Conservation (phyloP, 2,888 invertebrate genomes). For the Cheilosia soror region DNA sequence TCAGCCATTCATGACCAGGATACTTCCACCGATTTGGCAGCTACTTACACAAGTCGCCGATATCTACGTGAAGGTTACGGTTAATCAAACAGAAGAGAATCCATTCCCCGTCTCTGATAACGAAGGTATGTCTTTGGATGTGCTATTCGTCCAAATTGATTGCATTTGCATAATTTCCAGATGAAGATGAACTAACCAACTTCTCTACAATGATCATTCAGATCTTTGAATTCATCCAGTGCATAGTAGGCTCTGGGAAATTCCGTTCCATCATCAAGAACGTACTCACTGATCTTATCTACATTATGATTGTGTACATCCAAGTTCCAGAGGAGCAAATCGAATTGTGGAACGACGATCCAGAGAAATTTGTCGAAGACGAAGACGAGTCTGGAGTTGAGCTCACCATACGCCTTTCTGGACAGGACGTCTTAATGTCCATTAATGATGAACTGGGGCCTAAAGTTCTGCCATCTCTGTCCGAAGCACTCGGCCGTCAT, state of each 20-base stretch:
- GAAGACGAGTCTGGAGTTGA: conserved; percentile 87
- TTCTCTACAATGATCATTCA: conserved; percentile 88
- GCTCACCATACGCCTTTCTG: conserved; percentile 87
- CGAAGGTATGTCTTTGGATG: conserved; percentile 80
- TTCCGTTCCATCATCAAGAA: conserved; percentile 86
- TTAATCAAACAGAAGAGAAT: conserved; percentile 85
- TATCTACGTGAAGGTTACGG: conserved; percentile 86
- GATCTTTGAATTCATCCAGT: conserved; percentile 88
- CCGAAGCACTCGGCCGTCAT: conserved; percentile 86
- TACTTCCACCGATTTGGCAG: conserved; percentile 88
- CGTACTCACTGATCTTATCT: conserved; percentile 87
- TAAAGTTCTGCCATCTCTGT: conserved; percentile 85
- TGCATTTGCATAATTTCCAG: conserved; percentile 44
- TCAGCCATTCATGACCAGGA: conserved; percentile 86
- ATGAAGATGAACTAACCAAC: conserved; percentile 86
- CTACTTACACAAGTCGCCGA: conserved; percentile 88
- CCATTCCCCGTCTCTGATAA: conserved; percentile 86
- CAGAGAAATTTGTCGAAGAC: conserved; percentile 88
- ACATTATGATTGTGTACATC: conserved; percentile 88
- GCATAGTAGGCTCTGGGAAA: conserved; percentile 86
- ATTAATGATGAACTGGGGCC: conserved; percentile 85
- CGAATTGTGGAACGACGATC: conserved; percentile 86
- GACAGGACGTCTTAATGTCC: conserved; percentile 86
- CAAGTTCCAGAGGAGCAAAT: conserved; percentile 89
- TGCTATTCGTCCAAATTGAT: background rate